These are phyloP conservation scores for Coracias cyanogaster DNA, from an alignment of 2,797 vertebrate species.

Conservation along the genomic window DNA sequence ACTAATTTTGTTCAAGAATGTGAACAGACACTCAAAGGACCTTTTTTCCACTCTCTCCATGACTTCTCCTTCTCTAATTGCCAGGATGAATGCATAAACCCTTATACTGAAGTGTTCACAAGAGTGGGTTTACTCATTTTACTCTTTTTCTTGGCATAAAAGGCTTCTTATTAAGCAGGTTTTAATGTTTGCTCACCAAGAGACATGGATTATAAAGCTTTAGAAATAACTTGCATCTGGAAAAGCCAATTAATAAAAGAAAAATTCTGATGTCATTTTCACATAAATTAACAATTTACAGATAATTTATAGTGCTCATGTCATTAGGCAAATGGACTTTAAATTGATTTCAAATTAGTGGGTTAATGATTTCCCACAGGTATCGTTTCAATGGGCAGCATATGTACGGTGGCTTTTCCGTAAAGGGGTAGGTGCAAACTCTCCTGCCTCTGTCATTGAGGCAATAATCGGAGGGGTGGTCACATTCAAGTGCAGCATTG, in stretches of 20 bases:
- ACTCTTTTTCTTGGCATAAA: slow-evolving; percentile 21
- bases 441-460: slow-evolving; percentile 53
- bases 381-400: slow-evolving; percentile 23
- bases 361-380: slow-evolving; percentile 76
- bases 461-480: slow-evolving; percentile 67
- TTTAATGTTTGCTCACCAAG: slow-evolving; percentile 23
- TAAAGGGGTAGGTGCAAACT: slow-evolving; percentile 37
- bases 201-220: slow-evolving; percentile 21
- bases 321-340: slow-evolving; percentile 81
- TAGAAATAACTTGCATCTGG: slow-evolving; percentile 33
- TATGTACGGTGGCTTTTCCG: not conserved
- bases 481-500: slow-evolving; percentile 63
- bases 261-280: slow-evolving; percentile 66
- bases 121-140: slow-evolving; percentile 35
- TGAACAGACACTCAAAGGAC: slow-evolving; percentile 29
- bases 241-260: slow-evolving; percentile 53
- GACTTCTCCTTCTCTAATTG: slow-evolving; percentile 53
- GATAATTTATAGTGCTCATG: slow-evolving; percentile 69
- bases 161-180: not conserved
- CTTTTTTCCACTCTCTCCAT: not conserved
- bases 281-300: slow-evolving; percentile 76
- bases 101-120: slow-evolving; percentile 30
- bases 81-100: slow-evolving; percentile 35
- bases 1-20: slow-evolving; percentile 5
- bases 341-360: slow-evolving; percentile 82